phyloP scores from a whole-genome alignment of 2,113 vertebrate species.

The Castor canadensis region DNA sequence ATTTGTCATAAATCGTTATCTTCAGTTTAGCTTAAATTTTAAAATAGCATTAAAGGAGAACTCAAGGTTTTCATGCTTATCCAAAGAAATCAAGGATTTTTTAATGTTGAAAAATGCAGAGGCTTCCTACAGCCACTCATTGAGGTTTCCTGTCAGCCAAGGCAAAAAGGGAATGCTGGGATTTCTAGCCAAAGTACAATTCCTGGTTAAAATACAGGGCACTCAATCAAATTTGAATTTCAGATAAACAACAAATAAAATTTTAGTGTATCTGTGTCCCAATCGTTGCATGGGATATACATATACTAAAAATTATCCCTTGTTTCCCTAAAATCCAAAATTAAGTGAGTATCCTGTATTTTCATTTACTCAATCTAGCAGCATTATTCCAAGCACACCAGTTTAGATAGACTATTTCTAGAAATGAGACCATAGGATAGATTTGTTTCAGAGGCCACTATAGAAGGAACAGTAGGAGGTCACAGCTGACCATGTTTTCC shows the following conservation, averaged over 20 bases:
- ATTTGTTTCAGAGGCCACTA: not conserved
- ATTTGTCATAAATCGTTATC: not conserved
- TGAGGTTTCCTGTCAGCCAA: not conserved
- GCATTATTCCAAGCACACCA: not conserved
- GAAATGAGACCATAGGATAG: not conserved
- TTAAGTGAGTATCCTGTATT: not conserved
- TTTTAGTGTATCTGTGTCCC: not conserved
- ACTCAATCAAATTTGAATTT: not conserved
- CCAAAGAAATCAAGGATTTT: not conserved
- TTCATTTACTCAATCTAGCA: constrained; percentile 2
- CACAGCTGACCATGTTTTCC: not conserved
- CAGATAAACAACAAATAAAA: not conserved
- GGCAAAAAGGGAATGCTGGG: not conserved
- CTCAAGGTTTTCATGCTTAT: not conserved
- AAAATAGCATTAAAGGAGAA: not conserved
- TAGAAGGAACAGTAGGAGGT: not conserved
- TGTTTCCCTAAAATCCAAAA: not conserved
- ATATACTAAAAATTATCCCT: not conserved
- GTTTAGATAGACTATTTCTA: not conserved
- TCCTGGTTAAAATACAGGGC: not conserved
- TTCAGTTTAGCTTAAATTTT: not conserved
- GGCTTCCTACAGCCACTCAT: not conserved
- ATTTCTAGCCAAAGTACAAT: not conserved
- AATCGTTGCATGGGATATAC: not conserved
- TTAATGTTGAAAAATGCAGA: not conserved